Percentiles rank a stretch among this genome's conserved stretches.
Conservation (phyloP, 2,113 vertebrate genomes). For the Nothobranchius furzeri region DNA sequence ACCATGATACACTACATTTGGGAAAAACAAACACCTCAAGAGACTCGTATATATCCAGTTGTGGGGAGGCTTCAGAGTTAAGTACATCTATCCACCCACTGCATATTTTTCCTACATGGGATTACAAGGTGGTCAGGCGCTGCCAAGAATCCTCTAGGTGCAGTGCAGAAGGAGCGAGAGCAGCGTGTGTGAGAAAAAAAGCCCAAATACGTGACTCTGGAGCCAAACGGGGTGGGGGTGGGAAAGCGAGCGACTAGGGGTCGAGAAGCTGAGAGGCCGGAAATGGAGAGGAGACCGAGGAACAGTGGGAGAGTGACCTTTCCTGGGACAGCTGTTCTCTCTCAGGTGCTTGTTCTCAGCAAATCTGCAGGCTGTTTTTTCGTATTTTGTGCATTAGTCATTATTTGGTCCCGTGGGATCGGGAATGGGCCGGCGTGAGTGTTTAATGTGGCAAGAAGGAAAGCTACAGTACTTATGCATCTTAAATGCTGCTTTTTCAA, state of each 20-base stretch:
- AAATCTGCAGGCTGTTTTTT: conserved; percentile 79
- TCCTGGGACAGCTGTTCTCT: conserved; percentile 96
- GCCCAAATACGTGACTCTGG: conserved; percentile 80
- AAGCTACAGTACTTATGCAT: conserved; percentile 20
- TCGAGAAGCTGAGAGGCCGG: conserved; percentile 51
- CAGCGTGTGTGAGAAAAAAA: conserved; percentile 60
- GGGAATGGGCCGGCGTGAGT: conserved; percentile 79
- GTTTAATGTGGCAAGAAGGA: conserved; percentile 83
- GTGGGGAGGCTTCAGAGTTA: conserved; percentile 86
- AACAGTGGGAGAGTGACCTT: conserved; percentile 81
- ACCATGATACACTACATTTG: conserved; percentile 80
- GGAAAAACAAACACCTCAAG: conserved; percentile 89
- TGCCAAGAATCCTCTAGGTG: conserved; percentile 96
- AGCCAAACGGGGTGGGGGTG: conserved; percentile 85
- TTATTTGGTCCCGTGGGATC: conserved; percentile 85
- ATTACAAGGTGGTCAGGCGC: conserved; percentile 86
- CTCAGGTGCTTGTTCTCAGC: conserved; percentile 95
- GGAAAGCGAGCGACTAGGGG: conserved; percentile 57
- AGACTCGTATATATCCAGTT: conserved; percentile 86
- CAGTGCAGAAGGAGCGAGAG: conserved; percentile 61
- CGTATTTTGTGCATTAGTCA: conserved; percentile 83
- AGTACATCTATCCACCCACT: conserved; percentile 86
- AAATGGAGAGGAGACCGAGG: conserved; percentile 62
- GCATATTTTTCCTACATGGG: conserved; percentile 82
- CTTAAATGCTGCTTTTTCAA: no score